phyloP scores from a whole-genome alignment of 2,888 invertebrate species.

The Limenitis camilla region DNA sequence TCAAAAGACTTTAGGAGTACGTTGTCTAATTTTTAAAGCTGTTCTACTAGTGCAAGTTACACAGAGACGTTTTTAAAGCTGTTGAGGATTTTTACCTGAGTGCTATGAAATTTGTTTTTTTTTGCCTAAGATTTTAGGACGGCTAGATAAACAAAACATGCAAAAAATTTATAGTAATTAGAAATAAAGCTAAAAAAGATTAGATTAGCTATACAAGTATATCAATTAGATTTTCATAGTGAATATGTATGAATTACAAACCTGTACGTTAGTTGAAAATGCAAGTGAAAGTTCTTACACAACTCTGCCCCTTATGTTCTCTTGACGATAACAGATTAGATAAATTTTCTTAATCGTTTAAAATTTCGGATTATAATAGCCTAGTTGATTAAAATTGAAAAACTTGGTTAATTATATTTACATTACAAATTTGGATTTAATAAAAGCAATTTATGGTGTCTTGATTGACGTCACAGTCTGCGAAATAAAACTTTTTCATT shows the following conservation, averaged over 20 bases:
- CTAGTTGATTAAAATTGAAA: too few species aligned
- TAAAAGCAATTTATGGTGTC: too few species aligned
- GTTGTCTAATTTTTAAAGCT: constrained; percentile 14
- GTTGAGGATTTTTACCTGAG: constrained; percentile 50
- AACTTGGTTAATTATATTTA: too few species aligned
- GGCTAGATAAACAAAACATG: too few species aligned
- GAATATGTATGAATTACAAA: neutral
- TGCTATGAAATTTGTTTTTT: constrained; percentile 50
- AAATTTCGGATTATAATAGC: neutral
- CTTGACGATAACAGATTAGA: constrained; percentile 12
- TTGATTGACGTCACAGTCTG: too few species aligned
- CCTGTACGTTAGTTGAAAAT: constrained; percentile 14
- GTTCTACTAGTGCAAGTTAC: constrained; percentile 29
- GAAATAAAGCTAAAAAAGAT: too few species aligned
- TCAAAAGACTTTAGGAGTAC: constrained; percentile 4
- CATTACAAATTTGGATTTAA: too few species aligned
- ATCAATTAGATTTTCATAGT: too few species aligned
- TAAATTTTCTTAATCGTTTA: neutral
- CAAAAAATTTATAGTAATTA: too few species aligned
- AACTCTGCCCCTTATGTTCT: constrained; percentile 11
- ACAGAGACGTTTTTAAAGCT: constrained; percentile 25
- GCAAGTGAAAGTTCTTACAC: constrained; percentile 20
- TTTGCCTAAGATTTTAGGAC: too few species aligned
- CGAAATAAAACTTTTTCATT: too few species aligned
- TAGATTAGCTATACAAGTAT: too few species aligned